These are phyloP conservation scores for Strigamia crassipes DNA, from an alignment of 2,888 invertebrate genomes.

Conservation along the genomic window DNA sequence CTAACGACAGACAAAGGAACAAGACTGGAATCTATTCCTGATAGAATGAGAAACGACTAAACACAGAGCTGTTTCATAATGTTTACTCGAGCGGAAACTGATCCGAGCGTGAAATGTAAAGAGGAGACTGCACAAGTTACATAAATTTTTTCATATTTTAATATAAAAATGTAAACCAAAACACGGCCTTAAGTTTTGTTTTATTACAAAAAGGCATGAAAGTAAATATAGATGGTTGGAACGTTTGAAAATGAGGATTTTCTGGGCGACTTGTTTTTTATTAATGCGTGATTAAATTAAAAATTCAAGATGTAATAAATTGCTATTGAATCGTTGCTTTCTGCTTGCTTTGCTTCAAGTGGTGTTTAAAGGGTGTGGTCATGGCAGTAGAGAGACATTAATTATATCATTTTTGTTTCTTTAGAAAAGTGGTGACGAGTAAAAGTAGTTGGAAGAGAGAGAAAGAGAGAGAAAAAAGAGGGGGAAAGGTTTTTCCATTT, in stretches of 20 bases:
- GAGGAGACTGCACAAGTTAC: conserved; percentile 1
- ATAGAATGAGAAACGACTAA: background rate
- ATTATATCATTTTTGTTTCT: conserved; percentile 10
- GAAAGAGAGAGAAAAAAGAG: background rate
- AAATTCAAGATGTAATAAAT: background rate
- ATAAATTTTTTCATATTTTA: background rate
- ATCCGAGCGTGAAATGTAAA: conserved; percentile 10
- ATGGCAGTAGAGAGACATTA: background rate
- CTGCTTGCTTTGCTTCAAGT: background rate
- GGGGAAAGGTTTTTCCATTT: background rate
- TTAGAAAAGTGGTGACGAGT: conserved; percentile 3
- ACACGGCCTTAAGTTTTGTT: background rate
- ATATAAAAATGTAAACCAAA: background rate
- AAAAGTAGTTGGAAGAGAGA: background rate
- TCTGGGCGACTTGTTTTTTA: background rate
- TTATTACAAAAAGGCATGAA: background rate
- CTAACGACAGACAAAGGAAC: background rate
- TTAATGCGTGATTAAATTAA: conserved; percentile 6
- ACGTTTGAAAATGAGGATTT: background rate
- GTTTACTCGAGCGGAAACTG: background rate
- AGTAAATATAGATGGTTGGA: background rate
- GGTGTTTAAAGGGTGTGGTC: conserved; percentile 8
- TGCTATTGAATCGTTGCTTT: background rate
- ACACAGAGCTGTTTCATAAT: background rate
- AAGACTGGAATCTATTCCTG: background rate